Evolutionary conservation across 37 sponge, comb jelly and placozoan species (phyloP), one percentile per base, ranked within the genome.

Genomic region (Sycon ciliatum): DNA sequence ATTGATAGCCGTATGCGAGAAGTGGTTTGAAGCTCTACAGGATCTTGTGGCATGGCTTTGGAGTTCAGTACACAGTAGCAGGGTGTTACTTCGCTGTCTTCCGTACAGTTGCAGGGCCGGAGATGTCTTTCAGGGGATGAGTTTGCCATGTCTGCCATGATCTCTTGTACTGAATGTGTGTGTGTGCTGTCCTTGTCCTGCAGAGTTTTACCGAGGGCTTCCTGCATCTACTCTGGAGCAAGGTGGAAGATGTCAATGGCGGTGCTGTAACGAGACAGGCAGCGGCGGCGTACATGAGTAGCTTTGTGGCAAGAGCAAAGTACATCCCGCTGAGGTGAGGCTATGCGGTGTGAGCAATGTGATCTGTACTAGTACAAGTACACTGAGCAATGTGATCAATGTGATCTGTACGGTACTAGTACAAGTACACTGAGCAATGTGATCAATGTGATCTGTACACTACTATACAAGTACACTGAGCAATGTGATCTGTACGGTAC

Each of bases 241-340:
- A 79, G 76, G 81, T 73, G 38, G 38, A 4, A 2, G 27, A 24
- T 5, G 6, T 28, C 18, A 65, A 49, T 74, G 31, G 4, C 3
- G 6, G 37, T 6, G 68, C 77, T 29, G 79, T 84, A 0, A 38
- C 81, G 37, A 39, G 92, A 38, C 78, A 82, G 38, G 56, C 84
- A 0, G 11, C 74, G 9, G 83, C 78, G 6, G 70, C 68, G 37
- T 91, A 91, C 73, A 76, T 91, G 56, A 84, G 87, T 26, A 91
- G 84, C 74, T 91, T 73, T 69, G 73, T 91, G 22, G 81, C 87
- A 34, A 76, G 92, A 35, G 78, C 87, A 34, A 80, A 83, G 79
- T 91, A 83, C 66, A 68, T 91, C 54, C 56, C 87, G 11, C 56
- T 38, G 16, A 71, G 36, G 16, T 11, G 30, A 61, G 65, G 30